Evolutionary conservation across 2,888 invertebrate species (phyloP), one percentile per base, ranked within the genome.

Genomic region (Nemurella pictetii): DNA sequence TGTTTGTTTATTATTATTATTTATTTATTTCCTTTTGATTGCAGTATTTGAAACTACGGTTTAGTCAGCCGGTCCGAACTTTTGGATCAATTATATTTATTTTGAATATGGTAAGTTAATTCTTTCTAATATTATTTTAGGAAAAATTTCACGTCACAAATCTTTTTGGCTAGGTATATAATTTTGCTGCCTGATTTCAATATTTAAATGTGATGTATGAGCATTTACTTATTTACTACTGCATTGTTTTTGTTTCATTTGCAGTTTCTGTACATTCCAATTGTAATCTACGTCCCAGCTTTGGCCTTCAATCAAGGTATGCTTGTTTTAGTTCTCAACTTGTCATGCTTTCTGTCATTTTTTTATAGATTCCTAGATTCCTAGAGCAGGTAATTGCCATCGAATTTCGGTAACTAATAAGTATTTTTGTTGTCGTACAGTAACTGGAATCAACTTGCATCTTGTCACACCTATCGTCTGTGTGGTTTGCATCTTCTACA

Each of bases 251-350:
- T 30, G 28, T 0, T 20, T 75, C 26, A 12, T 29, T 78, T 78
- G 28, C 78, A 78, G 78, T 78, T 78, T 0, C 30, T 78, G 2
- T 78, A 78, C 28, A 78, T 95, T 89, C 96, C 97, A 0, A 94
- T 97, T 85, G 97, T 97, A 0, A 94, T 97, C 86, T 97, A 97
- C 89, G 97, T 97, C 3, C 97, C 97, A 83, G 96, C 97, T 0
- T 91, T 97, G 88, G 97, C 97, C 0, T 94, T 97, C 88, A 94
- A 94, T 90, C 95, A 96, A 94, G 94, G 94, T 94, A 92, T 88
- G 87, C 2, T n/a, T n/a, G n/a, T n/a, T n/a, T n/a, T n/a, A n/a
- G n/a, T n/a, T n/a, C n/a, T n/a, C n/a, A n/a, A n/a, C n/a, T n/a
- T n/a, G n/a, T n/a, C n/a, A n/a, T n/a, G n/a, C n/a, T n/a, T n/a